Base-by-base conservation (phyloP, 2,113 vertebrate genomes). In the Corynorhinus townsendii region DNA sequence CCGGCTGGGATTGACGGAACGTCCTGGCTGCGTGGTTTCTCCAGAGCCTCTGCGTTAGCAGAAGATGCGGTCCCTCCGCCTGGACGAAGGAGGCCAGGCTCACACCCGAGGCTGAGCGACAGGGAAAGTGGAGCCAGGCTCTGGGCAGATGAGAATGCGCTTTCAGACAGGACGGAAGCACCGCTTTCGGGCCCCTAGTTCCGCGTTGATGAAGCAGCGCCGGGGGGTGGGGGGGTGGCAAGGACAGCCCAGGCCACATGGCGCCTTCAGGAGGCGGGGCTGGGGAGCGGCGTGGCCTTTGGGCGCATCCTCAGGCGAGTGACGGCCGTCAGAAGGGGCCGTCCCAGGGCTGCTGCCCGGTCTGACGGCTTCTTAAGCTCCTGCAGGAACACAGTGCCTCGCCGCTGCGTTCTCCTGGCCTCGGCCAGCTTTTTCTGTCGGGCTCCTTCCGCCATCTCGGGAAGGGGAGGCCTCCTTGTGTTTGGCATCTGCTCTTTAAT, bases 101-200 rank as follows among this genome's bases (percentile, higher is more conserved):
- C 99, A 76, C 99, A 99, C 83, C 99, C 98, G 64, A 99, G 98
- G 91, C 99, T 99, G 94, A 99, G 98, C 69, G 99, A 99, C 92
- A 99, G 99, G 3, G 99, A 99, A 54, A 99, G 98, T 94, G 99
- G 99, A 47, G 99, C 98, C 94, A 99, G 98, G 96, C 99, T 99
- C 97, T 99, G 99, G 30, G 99, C 99, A 85, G 99, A 99, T 0
- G 99, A 99, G 95, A 99, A 99, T 97, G 98, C 99, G 80, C 98
- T 98, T 92, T 99, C 99, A 64, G 99, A 99, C 89, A 97, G 98
- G 83, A 90, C 95, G 5, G 20, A 97, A 91, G 99, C 98, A 93
- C 96, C 98, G 47, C 98, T 97, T 88, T 99, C 98, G 28, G 97
- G 92, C 85, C 98, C 96, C 47, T 79, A 98, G 72, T 98, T 98